Conservation (phyloP, 64 coral and sea anemone genomes). For the Stichodactyla helianthus region DNA sequence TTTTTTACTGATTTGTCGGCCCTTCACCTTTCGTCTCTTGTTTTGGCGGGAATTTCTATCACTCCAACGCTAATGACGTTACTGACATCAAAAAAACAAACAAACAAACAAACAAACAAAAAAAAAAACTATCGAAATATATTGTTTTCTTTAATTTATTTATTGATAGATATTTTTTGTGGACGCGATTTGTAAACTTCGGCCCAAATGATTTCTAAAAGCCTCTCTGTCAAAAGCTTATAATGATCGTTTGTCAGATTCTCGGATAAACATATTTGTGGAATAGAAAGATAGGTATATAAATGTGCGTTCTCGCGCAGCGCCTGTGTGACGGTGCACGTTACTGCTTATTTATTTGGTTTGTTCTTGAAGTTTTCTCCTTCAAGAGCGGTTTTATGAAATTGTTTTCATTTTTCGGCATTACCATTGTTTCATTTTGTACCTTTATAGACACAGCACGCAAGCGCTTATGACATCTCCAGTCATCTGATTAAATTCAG, state of each 20-base stretch:
- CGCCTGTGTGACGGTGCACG: background rate
- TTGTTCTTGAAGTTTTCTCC: background rate
- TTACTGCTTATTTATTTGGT: background rate
- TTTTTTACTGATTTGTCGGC: background rate
- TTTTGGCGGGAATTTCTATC: constrained; percentile 2
- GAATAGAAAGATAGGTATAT: background rate
- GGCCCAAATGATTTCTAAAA: background rate
- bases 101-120: no score
- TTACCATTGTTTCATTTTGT: background rate
- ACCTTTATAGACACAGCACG: background rate
- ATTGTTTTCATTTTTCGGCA: background rate
- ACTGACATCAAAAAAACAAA: no score
- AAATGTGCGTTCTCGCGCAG: background rate
- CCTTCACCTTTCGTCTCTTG: background rate
- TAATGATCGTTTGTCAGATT: constrained; percentile 2
- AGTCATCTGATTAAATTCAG: background rate
- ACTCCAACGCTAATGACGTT: background rate
- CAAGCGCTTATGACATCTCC: background rate
- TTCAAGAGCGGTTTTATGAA: background rate
- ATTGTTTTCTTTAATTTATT: background rate
- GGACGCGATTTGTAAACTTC: background rate
- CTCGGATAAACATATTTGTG: background rate
- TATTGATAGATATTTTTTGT: background rate
- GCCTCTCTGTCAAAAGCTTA: constrained; percentile 6
- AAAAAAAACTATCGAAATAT: no score